A percentile compares a stretch with the other conserved stretches of the same genome.
These are phyloP conservation scores for Copsychus sechellarum DNA, from an alignment of 2,113 vertebrate species.

Conservation along the genomic window DNA sequence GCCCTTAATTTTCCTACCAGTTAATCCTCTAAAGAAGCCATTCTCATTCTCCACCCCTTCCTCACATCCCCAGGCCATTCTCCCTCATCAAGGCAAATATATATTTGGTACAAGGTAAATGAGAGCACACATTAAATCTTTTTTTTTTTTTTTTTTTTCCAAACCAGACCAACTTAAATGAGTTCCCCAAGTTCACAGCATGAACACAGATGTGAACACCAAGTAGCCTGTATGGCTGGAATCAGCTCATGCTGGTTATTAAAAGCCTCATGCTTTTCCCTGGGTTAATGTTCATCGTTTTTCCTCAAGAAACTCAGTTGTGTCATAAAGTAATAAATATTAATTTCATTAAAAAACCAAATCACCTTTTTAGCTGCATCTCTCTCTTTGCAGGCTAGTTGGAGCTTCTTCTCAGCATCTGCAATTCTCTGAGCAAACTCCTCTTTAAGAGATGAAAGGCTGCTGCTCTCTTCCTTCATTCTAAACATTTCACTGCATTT, in stretches of 20 bases:
- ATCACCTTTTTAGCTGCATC: constrained; percentile 95
- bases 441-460: constrained; percentile 89
- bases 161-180: neutral
- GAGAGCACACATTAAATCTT: neutral
- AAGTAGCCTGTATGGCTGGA: neutral
- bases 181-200: neutral
- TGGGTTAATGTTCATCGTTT: neutral
- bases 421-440: constrained; percentile 97
- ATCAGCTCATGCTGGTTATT: neutral
- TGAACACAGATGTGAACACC: neutral
- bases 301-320: neutral
- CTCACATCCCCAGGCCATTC: neutral
- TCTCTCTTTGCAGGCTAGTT: constrained; percentile 94
- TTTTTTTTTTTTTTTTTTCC: neutral
- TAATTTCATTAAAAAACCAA: neutral
- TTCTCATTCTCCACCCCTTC: neutral
- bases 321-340: neutral
- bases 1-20: neutral
- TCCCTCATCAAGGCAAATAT: neutral
- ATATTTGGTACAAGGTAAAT: neutral
- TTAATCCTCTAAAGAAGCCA: neutral
- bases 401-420: constrained; percentile 93
- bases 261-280: neutral
- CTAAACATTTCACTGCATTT: constrained; percentile 88
- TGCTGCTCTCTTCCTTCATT: constrained; percentile 91